Evolutionary conservation across 1,140 invertebrate species (phyloP).

Genomic region (Zaprionus kolodkinae): DNA sequence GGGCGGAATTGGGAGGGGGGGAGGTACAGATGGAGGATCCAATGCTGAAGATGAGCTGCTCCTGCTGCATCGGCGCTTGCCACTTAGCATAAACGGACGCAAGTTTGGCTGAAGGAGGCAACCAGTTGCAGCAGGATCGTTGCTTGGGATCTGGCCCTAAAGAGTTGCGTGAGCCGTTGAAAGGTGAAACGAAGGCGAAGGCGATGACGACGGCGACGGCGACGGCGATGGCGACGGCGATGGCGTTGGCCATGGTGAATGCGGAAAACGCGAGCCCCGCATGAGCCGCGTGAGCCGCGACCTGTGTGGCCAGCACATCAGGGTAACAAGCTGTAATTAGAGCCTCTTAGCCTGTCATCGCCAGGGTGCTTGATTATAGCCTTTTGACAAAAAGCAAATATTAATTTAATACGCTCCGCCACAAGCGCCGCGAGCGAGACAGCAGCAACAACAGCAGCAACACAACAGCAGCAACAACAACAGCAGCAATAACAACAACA

Average conservation of each 20-base stretch:
- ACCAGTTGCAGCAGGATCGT: constrained; percentile 20
- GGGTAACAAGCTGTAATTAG: constrained; percentile 84
- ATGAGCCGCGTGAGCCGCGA: constrained; percentile 66
- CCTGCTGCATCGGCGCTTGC: constrained; percentile 66
- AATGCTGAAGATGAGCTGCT: constrained; percentile 38
- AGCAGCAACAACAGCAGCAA: constrained; percentile 1
- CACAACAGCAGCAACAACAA: neutral
- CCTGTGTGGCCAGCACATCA: constrained; percentile 76
- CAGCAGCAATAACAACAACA: too few species aligned
- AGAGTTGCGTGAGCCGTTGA: constrained; percentile 16
- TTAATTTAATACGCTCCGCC: constrained; percentile 79
- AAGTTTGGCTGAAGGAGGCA: neutral
- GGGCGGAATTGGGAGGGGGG: neutral
- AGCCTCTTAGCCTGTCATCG: constrained; percentile 84
- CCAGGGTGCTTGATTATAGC: constrained; percentile 83
- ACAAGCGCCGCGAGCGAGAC: constrained; percentile 46
- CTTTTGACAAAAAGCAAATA: constrained; percentile 84
- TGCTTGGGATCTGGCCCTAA: neutral
- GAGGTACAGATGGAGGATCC: constrained; percentile 13
- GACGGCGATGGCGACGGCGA: neutral
- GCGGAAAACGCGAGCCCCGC: constrained; percentile 34
- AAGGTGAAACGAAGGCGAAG: neutral
- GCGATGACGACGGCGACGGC: neutral
- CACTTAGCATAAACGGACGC: constrained; percentile 76
- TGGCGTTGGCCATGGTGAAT: neutral